Percentiles rank a stretch among this genome's conserved stretches.
These are phyloP conservation scores for Probaryconus sp. DNA, from an alignment of 1,140 invertebrate species.

Conservation along the genomic window DNA sequence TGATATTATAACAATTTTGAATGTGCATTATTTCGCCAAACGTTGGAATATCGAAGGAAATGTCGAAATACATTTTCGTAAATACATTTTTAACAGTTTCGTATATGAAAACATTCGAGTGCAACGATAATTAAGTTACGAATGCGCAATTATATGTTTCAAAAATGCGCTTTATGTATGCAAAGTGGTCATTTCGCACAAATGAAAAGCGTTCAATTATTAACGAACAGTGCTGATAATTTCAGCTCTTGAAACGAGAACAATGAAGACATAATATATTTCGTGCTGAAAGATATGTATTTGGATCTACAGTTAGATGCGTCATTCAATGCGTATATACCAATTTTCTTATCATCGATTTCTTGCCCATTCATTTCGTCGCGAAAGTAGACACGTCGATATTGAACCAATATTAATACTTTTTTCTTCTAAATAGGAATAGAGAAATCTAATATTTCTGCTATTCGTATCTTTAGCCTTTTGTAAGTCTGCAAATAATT, in stretches of 20 bases:
- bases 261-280: slow-evolving; percentile 46
- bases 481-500: too few relatives aligned
- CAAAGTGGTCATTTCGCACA: not conserved
- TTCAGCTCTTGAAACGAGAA: slow-evolving; percentile 27
- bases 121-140: slow-evolving; percentile 4
- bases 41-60: too few relatives aligned
- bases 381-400: too few relatives aligned
- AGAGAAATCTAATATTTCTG: too few relatives aligned
- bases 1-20: slow-evolving; percentile 14
- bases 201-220: slow-evolving; percentile 23
- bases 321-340: slow-evolving; percentile 21
- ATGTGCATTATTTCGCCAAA: not conserved
- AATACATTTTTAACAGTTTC: too few relatives aligned
- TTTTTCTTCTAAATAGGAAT: too few relatives aligned
- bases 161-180: slow-evolving; percentile 10
- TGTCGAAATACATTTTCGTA: too few relatives aligned
- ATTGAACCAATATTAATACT: too few relatives aligned
- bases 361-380: slow-evolving; percentile 4
- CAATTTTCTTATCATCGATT: slow-evolving; percentile 35
- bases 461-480: too few relatives aligned
- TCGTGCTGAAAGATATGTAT: slow-evolving; percentile 39
- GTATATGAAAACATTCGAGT: too few relatives aligned
- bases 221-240: slow-evolving; percentile 28
- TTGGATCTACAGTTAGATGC: slow-evolving; percentile 28
- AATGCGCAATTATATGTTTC: not conserved